Evolutionary conservation across 1,140 invertebrate genomes (phyloP).

Genomic region (Ptiloglossa arizonensis): DNA sequence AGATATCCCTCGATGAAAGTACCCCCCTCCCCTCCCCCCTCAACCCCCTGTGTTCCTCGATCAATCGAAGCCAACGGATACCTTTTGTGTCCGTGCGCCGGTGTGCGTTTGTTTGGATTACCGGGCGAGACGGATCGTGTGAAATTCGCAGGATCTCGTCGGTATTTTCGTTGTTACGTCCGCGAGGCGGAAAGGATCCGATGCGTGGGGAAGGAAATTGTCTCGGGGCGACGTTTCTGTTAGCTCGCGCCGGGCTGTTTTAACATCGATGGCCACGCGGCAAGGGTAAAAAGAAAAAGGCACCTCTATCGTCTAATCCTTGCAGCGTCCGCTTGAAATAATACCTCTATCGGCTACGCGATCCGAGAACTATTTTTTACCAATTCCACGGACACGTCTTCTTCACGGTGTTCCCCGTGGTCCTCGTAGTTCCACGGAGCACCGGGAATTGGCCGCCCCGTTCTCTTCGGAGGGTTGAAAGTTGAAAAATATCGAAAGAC

Average conservation of each 20-base stretch:
- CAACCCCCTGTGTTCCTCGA: conserved; percentile 29
- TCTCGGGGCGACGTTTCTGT: conserved; percentile 36
- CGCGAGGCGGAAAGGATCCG: conserved; percentile 3
- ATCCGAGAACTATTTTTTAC: no score
- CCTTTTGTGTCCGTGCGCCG: conserved; percentile 41
- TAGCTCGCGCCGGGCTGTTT: not conserved
- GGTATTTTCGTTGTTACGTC: conserved; percentile 51
- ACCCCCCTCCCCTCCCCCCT: conserved; percentile 13
- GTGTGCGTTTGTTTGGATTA: conserved; percentile 43
- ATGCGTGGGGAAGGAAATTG: conserved; percentile 35
- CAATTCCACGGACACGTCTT: no score
- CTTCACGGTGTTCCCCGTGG: no score
- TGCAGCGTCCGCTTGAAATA: no score
- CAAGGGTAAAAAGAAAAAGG: no score
- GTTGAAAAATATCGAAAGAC: no score
- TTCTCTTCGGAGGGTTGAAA: no score
- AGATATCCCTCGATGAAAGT: conserved; percentile 68
- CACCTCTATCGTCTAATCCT: no score
- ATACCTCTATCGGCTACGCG: no score
- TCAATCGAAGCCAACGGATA: conserved; percentile 65
- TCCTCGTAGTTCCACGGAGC: no score
- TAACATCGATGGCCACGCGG: no score
- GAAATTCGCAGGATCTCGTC: conserved; percentile 38
- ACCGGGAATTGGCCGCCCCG: no score
- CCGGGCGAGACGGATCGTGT: conserved; percentile 31